Conservation (phyloP, 2,113 vertebrate genomes). For the Chaenogobius annularis region DNA sequence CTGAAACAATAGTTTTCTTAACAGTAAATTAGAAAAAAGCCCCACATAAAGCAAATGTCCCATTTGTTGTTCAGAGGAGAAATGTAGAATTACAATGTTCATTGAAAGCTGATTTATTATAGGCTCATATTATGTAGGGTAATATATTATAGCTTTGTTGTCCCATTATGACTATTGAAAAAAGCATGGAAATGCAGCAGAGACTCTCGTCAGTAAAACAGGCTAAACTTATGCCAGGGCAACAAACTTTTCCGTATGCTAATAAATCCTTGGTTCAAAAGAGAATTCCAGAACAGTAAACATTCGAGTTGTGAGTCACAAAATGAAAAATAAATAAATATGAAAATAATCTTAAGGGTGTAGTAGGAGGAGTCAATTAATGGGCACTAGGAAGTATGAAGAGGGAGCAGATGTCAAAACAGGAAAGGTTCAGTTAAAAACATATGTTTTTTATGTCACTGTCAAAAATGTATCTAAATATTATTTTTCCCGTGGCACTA, state of each 20-base stretch:
- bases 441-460: not conserved
- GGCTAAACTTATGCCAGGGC: constrained; percentile 9
- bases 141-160: not conserved
- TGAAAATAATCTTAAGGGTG: not conserved
- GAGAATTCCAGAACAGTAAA: constrained; percentile 10
- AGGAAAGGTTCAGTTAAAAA: not conserved
- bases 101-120: too few species aligned
- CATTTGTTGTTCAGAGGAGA: too few species aligned
- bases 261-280: constrained; percentile 28
- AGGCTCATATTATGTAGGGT: not conserved
- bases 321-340: constrained; percentile 15
- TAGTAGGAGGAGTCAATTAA: constrained; percentile 21
- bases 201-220: constrained; percentile 1
- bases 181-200: not conserved
- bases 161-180: not conserved
- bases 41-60: too few species aligned
- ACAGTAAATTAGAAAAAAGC: too few species aligned
- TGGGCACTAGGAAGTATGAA: constrained; percentile 22
- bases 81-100: not conserved
- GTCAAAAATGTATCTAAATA: too few species aligned
- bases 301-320: not conserved
- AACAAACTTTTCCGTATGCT: not conserved
- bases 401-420: constrained; percentile 1
- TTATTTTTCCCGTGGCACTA: too few species aligned
- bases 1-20: too few species aligned